These are phyloP conservation scores for Pterois miles DNA, from an alignment of 2,797 vertebrate genomes.

Conservation along the genomic window DNA sequence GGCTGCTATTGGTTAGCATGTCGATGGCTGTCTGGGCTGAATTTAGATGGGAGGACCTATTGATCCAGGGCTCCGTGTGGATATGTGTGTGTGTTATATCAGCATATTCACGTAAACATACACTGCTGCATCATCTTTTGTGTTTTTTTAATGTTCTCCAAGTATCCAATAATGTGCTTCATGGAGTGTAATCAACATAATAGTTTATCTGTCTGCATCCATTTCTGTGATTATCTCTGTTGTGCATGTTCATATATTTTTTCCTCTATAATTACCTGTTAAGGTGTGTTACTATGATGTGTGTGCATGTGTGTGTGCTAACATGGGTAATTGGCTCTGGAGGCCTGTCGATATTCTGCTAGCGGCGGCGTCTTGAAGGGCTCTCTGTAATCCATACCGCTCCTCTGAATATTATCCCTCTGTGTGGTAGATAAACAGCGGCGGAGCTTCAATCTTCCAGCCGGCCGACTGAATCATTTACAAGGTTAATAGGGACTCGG, in stretches of 20 bases:
- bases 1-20: conserved; percentile 3
- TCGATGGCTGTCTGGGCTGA: not conserved
- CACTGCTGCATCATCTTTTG: not conserved
- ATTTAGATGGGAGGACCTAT: not conserved
- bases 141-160: too few relatives aligned
- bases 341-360: conserved; percentile 4
- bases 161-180: too few relatives aligned
- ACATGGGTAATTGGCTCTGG: conserved; percentile 22
- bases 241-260: not conserved
- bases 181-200: too few relatives aligned
- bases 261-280: not conserved
- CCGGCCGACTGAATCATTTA: conserved; percentile 42
- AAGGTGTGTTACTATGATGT: not conserved
- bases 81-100: not conserved
- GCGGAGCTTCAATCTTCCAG: conserved; percentile 38
- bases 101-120: not conserved
- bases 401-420: conserved; percentile 3
- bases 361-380: conserved; percentile 5
- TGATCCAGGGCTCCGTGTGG: not conserved
- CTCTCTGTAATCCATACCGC: not conserved
- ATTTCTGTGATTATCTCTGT: not conserved
- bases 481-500: conserved; percentile 50
- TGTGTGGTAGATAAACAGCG: conserved; percentile 32
- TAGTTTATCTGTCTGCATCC: not conserved
- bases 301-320: not conserved